These are phyloP conservation scores for Drosophila repleta DNA, from an alignment of 1,140 invertebrate genomes.

Conservation along the genomic window DNA sequence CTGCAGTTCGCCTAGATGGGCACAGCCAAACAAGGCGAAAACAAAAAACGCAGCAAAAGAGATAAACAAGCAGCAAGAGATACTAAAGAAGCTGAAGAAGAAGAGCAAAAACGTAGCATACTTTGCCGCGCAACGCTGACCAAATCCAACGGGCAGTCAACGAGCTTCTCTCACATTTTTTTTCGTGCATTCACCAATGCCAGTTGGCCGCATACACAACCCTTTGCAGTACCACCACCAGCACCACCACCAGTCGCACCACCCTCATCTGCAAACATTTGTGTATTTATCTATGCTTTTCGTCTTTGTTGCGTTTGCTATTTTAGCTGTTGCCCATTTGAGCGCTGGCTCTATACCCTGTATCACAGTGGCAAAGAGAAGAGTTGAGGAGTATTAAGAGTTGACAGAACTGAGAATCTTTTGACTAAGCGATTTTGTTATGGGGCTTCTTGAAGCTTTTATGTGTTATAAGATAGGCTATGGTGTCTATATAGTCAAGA, in stretches of 20 bases:
- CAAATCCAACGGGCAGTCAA: conserved; percentile 24
- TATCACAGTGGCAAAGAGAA: neutral
- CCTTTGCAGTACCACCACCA: neutral
- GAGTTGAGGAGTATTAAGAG: too few species aligned
- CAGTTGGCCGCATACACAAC: neutral
- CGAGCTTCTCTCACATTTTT: neutral
- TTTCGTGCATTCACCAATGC: conserved; percentile 14
- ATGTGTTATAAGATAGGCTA: too few species aligned
- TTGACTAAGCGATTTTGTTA: too few species aligned
- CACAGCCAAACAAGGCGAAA: conserved; percentile 9
- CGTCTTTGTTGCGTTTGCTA: conserved; percentile 13
- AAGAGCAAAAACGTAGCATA: conserved; percentile 31
- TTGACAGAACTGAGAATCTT: too few species aligned
- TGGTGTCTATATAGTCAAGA: too few species aligned
- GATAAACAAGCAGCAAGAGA: neutral
- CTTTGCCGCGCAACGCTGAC: conserved; percentile 42
- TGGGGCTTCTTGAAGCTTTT: too few species aligned
- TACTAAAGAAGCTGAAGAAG: neutral
- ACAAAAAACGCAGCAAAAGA: neutral
- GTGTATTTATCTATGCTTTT: conserved; percentile 32
- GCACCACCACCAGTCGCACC: neutral
- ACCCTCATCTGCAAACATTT: neutral
- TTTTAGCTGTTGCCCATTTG: conserved; percentile 19
- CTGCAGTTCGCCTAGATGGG: conserved; percentile 1
- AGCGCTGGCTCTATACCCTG: neutral